Conservation (phyloP, 2,888 invertebrate species). For the Chloroclystis v-ata region DNA sequence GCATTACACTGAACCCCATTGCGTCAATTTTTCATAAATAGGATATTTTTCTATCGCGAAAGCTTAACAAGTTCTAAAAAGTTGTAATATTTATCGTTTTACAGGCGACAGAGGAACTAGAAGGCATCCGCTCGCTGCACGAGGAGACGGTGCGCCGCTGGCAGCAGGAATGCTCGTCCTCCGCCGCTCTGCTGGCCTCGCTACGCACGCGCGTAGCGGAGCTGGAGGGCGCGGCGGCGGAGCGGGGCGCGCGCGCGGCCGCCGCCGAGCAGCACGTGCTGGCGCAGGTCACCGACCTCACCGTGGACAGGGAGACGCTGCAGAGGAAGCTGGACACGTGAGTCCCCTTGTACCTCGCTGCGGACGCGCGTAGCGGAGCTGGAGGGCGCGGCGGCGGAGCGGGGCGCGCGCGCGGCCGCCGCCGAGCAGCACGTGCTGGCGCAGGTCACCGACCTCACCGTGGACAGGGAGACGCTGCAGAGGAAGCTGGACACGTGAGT, state of each 20-base stretch:
- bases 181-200: conserved; percentile 29
- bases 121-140: conserved; percentile 71
- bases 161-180: conserved; percentile 40
- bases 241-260: conserved; percentile 30
- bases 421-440: conserved; percentile 47
- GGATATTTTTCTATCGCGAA: too few relatives aligned
- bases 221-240: conserved; percentile 20
- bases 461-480: conserved; percentile 65
- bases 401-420: conserved; percentile 17
- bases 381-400: too few relatives aligned
- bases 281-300: conserved; percentile 60
- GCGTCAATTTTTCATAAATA: too few relatives aligned
- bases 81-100: too few relatives aligned
- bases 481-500: conserved; percentile 54
- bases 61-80: too few relatives aligned
- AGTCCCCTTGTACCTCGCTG: not conserved
- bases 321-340: conserved; percentile 60
- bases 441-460: conserved; percentile 63
- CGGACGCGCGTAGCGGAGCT: not conserved
- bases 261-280: conserved; percentile 47
- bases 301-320: conserved; percentile 64
- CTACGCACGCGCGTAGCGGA: conserved; percentile 30
- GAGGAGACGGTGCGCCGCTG: conserved; percentile 68
- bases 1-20: too few relatives aligned
- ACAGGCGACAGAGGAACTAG: conserved; percentile 68